A percentile compares a stretch with the other conserved stretches of the same genome.
Evolutionary conservation across 2,113 vertebrate species (phyloP).

Genomic region (Salvelinus alpinus): DNA sequence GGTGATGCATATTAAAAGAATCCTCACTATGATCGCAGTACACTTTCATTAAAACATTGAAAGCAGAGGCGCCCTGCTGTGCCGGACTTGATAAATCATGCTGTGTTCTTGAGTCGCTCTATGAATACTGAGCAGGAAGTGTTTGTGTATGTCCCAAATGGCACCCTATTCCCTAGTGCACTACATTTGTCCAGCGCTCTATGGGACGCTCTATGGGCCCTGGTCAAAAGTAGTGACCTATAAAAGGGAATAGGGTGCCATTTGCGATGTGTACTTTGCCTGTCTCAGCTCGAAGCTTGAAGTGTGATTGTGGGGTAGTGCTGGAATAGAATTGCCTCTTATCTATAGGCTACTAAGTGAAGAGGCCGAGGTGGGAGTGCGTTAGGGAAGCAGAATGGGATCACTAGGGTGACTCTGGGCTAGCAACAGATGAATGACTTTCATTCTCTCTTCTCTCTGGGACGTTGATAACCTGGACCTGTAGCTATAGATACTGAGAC

Average conservation of each 20-base stretch:
- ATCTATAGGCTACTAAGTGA: not conserved
- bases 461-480: not conserved
- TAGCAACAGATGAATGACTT: not conserved
- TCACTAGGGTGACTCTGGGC: not conserved
- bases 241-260: too few relatives aligned
- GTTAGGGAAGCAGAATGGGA: not conserved
- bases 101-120: constrained; percentile 32
- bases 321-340: not conserved
- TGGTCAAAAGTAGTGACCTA: too few relatives aligned
- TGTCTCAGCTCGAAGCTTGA: not conserved
- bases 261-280: too few relatives aligned
- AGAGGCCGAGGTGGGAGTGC: not conserved
- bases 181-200: too few relatives aligned
- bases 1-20: constrained; percentile 54
- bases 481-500: not conserved
- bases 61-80: constrained; percentile 52
- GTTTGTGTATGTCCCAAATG: not conserved
- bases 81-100: constrained; percentile 69
- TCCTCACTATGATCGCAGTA: constrained; percentile 42
- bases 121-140: constrained; percentile 60
- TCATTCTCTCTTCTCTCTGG: not conserved
- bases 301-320: not conserved
- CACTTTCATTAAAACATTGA: constrained; percentile 61
- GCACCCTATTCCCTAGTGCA: too few relatives aligned
- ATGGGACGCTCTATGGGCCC: too few relatives aligned